phyloP scores from a whole-genome alignment of 2,113 vertebrate genomes.

The human (Homo sapiens) region GRCh38 chr4:153890501-153891000 shows the following conservation, averaged over 20 bases:
- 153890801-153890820: conserved; percentile 80
- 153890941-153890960: conserved; percentile 81
- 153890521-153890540: conserved; percentile 47
- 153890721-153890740: conserved; percentile 45
- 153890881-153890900: conserved; percentile 73
- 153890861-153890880: conserved; percentile 71
- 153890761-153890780: conserved; percentile 68
- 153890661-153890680: conserved; percentile 61
- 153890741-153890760: conserved; percentile 49
- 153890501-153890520: conserved; percentile 1
- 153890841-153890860: conserved; percentile 67
- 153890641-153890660: conserved; percentile 57
- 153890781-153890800: conserved; percentile 80
- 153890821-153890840: conserved; percentile 74
- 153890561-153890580: conserved; percentile 59
- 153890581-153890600: conserved; percentile 65
- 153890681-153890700: conserved; percentile 68
- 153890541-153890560: conserved; percentile 71
- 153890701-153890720: background rate
- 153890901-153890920: conserved; percentile 71
- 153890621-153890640: conserved; percentile 79
- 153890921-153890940: conserved; percentile 67
- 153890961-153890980: conserved; percentile 82
- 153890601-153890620: conserved; percentile 75
- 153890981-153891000: conserved; percentile 70